A percentile compares a stretch with the other conserved stretches of the same genome.
Evolutionary conservation across 2,888 invertebrate species (phyloP).

Genomic region (Machimus atricapillus): DNA sequence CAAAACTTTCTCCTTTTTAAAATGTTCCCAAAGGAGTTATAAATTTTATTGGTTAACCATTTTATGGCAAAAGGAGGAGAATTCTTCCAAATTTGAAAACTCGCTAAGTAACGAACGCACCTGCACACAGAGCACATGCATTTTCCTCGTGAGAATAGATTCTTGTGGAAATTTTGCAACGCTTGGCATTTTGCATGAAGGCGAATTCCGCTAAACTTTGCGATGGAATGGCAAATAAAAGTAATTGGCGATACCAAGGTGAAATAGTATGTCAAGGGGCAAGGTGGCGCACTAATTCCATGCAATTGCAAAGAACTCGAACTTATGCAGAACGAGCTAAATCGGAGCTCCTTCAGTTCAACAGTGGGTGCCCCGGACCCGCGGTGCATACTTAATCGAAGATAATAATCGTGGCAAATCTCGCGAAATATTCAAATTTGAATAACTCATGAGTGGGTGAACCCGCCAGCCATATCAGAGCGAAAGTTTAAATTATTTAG

Average conservation of each 20-base stretch:
- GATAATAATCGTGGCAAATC: background rate
- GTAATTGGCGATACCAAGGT: slow-evolving; percentile 17
- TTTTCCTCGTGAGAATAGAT: background rate
- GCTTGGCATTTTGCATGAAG: slow-evolving; percentile 17
- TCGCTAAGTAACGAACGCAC: background rate
- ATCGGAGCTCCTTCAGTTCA: background rate
- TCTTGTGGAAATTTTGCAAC: background rate
- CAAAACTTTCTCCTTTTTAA: too few relatives aligned
- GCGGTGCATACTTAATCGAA: background rate
- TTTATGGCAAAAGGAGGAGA: background rate
- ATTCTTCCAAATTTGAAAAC: background rate
- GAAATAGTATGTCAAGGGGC: slow-evolving; percentile 16
- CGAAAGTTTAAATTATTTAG: background rate
- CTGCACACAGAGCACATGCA: background rate
- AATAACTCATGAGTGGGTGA: background rate
- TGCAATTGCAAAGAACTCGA: background rate
- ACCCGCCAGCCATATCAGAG: background rate
- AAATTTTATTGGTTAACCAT: background rate
- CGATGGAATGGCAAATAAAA: background rate
- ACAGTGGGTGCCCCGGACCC: background rate
- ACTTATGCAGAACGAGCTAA: background rate
- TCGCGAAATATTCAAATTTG: background rate
- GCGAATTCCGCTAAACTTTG: slow-evolving; percentile 3
- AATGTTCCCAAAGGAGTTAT: background rate
- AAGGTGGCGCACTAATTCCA: slow-evolving; percentile 15